phyloP scores from a whole-genome alignment of 2,113 vertebrate species.

The Myotis lucifugus region DNA sequence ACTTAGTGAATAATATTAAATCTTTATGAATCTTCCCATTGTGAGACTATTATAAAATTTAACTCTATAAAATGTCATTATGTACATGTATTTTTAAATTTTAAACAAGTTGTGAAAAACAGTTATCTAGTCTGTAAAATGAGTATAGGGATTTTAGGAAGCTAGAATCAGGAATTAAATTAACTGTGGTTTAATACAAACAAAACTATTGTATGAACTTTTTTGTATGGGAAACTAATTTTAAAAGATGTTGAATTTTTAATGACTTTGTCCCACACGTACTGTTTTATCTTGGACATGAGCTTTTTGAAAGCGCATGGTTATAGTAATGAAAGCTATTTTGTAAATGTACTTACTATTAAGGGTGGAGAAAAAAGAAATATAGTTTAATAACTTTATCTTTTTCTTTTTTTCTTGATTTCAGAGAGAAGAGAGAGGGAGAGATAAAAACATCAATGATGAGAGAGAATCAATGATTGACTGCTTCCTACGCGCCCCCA shows the following conservation, averaged over 20 bases:
- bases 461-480: too few species aligned
- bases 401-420: neutral
- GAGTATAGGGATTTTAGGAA: neutral
- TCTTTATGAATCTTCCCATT: neutral
- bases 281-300: neutral
- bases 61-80: neutral
- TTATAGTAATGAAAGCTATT: neutral
- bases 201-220: neutral
- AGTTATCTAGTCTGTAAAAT: neutral
- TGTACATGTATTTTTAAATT: neutral
- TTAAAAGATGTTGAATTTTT: neutral
- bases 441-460: too few species aligned
- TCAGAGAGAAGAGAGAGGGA: too few species aligned
- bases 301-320: neutral
- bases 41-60: neutral
- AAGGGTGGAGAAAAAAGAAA: neutral
- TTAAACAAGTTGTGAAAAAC: neutral
- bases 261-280: neutral
- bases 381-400: neutral
- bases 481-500: too few species aligned
- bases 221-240: neutral
- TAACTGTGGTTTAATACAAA: neutral
- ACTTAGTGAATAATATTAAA: neutral
- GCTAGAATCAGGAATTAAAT: neutral
- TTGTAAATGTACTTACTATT: neutral